Conservation (phyloP, 2,888 invertebrate species). For the Conchocele bisecta region DNA sequence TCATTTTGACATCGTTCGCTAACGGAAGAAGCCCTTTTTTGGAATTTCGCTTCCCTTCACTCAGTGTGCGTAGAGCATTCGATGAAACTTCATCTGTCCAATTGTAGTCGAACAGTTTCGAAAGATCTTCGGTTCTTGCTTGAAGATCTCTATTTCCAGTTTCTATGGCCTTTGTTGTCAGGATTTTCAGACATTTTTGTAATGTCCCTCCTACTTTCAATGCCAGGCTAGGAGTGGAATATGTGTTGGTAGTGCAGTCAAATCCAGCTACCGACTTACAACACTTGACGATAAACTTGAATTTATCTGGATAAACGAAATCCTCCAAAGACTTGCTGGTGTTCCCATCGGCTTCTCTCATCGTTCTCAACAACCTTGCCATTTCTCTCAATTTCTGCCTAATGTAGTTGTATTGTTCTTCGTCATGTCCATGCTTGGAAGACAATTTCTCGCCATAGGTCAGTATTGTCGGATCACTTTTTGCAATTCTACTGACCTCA, state of each 20-base stretch:
- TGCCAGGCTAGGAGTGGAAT: neutral
- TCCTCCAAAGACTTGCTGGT: neutral
- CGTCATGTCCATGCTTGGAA: neutral
- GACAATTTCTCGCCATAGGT: neutral
- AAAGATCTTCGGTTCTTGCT: neutral
- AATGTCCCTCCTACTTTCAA: neutral
- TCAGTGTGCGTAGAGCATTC: neutral
- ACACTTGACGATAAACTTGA: neutral
- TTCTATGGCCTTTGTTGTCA: neutral
- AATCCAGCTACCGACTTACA: neutral
- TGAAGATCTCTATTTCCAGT: neutral
- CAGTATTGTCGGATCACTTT: neutral
- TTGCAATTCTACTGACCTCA: neutral
- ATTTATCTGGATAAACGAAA: neutral
- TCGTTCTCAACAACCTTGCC: neutral
- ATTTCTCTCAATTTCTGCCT: slow-evolving; percentile 1
- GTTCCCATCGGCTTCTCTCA: neutral
- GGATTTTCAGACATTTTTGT: neutral
- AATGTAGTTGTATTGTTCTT: neutral
- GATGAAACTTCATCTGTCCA: neutral
- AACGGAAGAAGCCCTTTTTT: neutral
- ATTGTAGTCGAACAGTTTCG: slow-evolving; percentile 1
- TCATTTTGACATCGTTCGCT: neutral
- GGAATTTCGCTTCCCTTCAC: neutral
- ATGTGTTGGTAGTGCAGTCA: neutral